These are phyloP conservation scores for Epinephelus lanceolatus DNA, from an alignment of 2,113 vertebrate genomes.

Conservation along the genomic window DNA sequence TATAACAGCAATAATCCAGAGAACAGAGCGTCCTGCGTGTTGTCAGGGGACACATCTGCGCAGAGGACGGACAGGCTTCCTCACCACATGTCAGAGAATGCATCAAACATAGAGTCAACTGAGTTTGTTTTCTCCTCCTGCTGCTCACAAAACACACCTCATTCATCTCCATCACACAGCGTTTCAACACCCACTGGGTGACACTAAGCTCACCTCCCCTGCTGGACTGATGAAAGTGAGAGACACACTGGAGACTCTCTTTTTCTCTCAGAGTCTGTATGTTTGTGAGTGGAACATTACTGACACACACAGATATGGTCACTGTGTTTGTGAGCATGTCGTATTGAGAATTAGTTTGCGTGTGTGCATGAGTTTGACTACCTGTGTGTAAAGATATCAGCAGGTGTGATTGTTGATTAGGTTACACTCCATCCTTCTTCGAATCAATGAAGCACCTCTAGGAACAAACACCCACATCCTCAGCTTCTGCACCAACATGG, in stretches of 20 bases:
- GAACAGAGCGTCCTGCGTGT: not conserved
- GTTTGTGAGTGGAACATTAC: not conserved
- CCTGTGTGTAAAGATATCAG: too few species aligned
- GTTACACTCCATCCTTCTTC: too few species aligned
- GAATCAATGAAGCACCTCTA: too few species aligned
- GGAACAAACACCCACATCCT: too few species aligned
- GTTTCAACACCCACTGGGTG: constrained; percentile 10
- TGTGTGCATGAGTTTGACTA: too few species aligned
- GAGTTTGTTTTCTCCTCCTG: not conserved
- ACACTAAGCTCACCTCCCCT: not conserved
- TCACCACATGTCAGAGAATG: not conserved
- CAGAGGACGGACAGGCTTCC: constrained; percentile 7
- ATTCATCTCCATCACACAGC: constrained; percentile 8
- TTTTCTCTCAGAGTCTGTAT: not conserved
- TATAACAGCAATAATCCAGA: not conserved
- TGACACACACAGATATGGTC: not conserved
- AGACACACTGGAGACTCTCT: not conserved
- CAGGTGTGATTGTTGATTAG: too few species aligned
- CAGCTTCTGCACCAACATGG: too few species aligned
- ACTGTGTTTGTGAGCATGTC: too few species aligned
- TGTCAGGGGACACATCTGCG: constrained; percentile 18
- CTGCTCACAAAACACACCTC: not conserved
- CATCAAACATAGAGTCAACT: constrained; percentile 6
- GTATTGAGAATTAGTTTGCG: too few species aligned
- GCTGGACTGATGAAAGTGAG: not conserved